Percentiles rank a stretch among this genome's conserved stretches.
Conservation (phyloP, 2,113 vertebrate species). For the Thamnophis sirtalis region DNA sequence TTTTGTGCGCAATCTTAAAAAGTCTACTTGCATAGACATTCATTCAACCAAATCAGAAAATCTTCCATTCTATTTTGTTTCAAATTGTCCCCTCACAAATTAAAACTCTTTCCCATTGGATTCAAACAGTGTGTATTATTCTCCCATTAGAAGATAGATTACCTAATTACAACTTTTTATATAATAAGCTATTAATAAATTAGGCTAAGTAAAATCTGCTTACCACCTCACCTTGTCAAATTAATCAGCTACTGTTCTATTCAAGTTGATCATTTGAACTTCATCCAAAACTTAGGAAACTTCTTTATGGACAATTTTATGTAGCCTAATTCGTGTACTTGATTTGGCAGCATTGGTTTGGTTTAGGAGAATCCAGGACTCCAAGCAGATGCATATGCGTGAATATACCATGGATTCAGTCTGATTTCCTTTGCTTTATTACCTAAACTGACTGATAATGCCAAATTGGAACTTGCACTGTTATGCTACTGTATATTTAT, state of each 20-base stretch:
- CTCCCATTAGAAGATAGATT: background rate
- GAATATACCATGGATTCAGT: background rate
- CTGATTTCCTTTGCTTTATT: background rate
- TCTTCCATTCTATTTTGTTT: background rate
- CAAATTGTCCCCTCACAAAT: background rate
- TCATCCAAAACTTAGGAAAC: background rate
- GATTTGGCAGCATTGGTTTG: background rate
- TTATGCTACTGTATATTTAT: background rate
- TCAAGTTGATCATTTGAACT: background rate
- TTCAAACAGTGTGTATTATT: background rate
- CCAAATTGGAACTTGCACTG: background rate
- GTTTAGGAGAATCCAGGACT: background rate
- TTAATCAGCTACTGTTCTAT: background rate
- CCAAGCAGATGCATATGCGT: background rate
- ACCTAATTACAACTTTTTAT: background rate
- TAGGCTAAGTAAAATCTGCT: background rate
- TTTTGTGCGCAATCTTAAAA: background rate
- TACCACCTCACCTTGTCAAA: background rate
- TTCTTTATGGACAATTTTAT: background rate
- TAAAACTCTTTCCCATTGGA: background rate
- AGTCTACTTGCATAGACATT: background rate
- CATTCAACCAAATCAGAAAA: background rate
- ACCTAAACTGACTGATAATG: background rate
- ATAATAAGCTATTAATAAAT: background rate
- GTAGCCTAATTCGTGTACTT: background rate